Evolutionary conservation across 2,888 invertebrate genomes (phyloP), one percentile per base, ranked within the genome.

Genomic region (Nesidiocoris tenuis): DNA sequence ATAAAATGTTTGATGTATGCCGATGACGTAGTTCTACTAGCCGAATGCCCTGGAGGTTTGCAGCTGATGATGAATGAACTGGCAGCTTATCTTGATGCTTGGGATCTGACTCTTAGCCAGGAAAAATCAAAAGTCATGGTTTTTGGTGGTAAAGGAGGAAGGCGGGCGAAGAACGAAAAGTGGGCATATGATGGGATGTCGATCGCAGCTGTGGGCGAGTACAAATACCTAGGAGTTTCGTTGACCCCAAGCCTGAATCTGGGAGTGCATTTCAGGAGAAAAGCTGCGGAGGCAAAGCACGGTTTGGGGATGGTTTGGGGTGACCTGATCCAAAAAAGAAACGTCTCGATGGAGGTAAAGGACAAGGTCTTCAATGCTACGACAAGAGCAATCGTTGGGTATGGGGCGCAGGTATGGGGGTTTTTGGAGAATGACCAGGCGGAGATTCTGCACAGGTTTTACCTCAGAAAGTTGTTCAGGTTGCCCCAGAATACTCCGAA

Each of bases 61-160:
- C 77, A 78, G 25, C 17, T 56, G 9, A 79, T 77, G 74, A 77
- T 80, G 1, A 70, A 54, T 7, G 68, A 74, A n/a, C 55, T 79
- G 2, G 76, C 65, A 9, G 68, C 76, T 9, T 80, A 79, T 65
- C 77, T 79, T 56, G 74, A 75, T 21, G 18, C 0, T 2, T 79
- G 77, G 72, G 78, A 77, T 17, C 17, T 79, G 59, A 65, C 65
- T 16, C 77, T 80, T 0, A 81, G 80, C 72, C 21, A 78, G 18
- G 22, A 61, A 0, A 80, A 80, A 77, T 80, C 79, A 12, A 81
- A 80, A 21, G 66, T 66, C 1, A 66, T 66, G 66, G 25, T 66
- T 2, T 66, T 24, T 16, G 55, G 66, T 2, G 77, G 76, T 24
- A 75, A 67, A 18, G 77, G 77, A 12, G 74, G 74, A 3, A 55